Evolutionary conservation across 2,888 invertebrate genomes (phyloP).

Genomic region (Plebejus argus): DNA sequence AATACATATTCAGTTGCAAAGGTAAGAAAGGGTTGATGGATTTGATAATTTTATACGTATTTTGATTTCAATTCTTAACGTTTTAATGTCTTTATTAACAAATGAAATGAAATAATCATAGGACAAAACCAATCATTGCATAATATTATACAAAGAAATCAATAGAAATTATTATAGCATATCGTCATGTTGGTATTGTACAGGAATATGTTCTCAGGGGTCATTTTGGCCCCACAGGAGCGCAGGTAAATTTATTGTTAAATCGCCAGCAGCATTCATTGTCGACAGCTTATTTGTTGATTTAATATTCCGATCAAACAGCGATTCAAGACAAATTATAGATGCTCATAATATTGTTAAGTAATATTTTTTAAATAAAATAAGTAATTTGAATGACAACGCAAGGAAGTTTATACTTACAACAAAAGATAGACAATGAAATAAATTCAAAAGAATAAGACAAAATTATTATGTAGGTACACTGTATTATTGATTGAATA

Average conservation of each 20-base stretch:
- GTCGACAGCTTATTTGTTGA: slow-evolving; percentile 49
- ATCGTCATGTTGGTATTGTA: slow-evolving; percentile 5
- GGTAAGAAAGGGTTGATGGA: neutral
- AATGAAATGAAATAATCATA: neutral
- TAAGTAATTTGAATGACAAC: neutral
- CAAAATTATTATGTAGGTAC: too few relatives aligned
- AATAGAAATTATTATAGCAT: slow-evolving; percentile 9
- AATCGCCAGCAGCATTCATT: slow-evolving; percentile 43
- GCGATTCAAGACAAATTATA: slow-evolving; percentile 37
- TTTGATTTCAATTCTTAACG: neutral
- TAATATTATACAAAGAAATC: slow-evolving; percentile 13
- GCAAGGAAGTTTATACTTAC: neutral
- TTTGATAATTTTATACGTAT: neutral
- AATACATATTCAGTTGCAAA: neutral
- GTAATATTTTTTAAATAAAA: neutral
- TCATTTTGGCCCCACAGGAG: slow-evolving; percentile 41
- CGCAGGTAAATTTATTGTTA: slow-evolving; percentile 41
- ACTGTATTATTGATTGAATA: too few relatives aligned
- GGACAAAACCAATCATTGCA: neutral
- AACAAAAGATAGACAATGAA: neutral
- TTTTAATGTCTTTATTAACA: neutral
- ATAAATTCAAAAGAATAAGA: neutral
- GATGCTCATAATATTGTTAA: neutral
- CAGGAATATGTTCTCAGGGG: slow-evolving; percentile 37
- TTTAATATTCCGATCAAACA: slow-evolving; percentile 50